A percentile compares a stretch with the other conserved stretches of the same genome.
phyloP scores from a whole-genome alignment of 92 coral and sea anemone genomes.

The Bergia puertoricense region DNA sequence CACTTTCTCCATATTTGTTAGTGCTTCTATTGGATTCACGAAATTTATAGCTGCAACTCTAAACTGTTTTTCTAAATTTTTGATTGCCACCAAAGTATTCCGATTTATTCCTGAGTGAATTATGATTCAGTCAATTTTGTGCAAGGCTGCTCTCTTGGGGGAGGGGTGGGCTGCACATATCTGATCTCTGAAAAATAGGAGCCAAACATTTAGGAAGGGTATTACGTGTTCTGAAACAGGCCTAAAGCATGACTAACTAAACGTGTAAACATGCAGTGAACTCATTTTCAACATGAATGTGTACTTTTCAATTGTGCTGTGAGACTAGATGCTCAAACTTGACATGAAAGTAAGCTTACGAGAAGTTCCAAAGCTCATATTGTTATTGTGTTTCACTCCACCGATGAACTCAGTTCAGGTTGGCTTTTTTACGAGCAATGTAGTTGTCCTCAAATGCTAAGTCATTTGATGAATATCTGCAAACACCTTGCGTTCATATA shows the following conservation, averaged over 20 bases:
- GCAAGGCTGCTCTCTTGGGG: not conserved
- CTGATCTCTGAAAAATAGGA: not conserved
- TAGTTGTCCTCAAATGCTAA: too few species aligned
- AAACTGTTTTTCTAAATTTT: not conserved
- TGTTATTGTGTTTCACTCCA: not conserved
- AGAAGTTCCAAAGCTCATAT: not conserved
- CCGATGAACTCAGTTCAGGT: not conserved
- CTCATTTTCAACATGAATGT: not conserved
- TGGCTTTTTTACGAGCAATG: too few species aligned
- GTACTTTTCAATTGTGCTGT: not conserved
- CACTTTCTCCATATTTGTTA: not conserved
- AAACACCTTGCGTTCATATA: too few species aligned
- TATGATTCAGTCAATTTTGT: not conserved
- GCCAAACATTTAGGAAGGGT: not conserved
- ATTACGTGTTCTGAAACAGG: not conserved
- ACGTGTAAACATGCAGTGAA: not conserved
- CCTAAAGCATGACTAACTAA: not conserved
- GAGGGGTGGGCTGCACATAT: too few species aligned
- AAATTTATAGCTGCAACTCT: too few species aligned
- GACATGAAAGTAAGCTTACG: not conserved
- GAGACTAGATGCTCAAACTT: not conserved
- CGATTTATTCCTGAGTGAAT: not conserved
- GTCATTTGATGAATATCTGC: too few species aligned
- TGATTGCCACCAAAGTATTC: not conserved
- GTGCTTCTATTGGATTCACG: not conserved